Evolutionary conservation across 2,888 invertebrate genomes (phyloP).

Genomic region (Lithophane socia): DNA sequence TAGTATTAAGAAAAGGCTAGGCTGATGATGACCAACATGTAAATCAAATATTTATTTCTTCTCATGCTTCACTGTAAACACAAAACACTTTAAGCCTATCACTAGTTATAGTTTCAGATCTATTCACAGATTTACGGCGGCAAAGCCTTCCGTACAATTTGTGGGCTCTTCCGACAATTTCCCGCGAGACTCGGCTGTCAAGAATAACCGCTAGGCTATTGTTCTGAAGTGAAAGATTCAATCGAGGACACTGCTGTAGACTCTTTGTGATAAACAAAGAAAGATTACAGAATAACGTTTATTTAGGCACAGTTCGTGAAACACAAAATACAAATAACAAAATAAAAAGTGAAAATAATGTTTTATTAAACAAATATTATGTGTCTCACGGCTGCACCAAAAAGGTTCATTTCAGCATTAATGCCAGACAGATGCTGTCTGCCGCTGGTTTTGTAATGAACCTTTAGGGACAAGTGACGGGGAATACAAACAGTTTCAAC

Average conservation of each 20-base stretch:
- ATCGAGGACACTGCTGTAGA: neutral
- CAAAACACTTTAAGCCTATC: neutral
- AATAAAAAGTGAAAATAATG: too few species aligned
- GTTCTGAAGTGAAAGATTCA: constrained; percentile 14
- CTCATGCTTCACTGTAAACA: neutral
- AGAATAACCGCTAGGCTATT: constrained; percentile 31
- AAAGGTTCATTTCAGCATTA: too few species aligned
- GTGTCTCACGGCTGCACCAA: too few species aligned
- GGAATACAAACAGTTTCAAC: too few species aligned
- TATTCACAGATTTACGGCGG: constrained; percentile 4
- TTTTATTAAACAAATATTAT: too few species aligned
- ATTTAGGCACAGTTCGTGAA: too few species aligned
- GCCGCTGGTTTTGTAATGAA: too few species aligned
- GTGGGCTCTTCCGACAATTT: constrained; percentile 54
- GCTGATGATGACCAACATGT: neutral
- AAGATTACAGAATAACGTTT: too few species aligned
- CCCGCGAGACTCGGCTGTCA: constrained; percentile 55
- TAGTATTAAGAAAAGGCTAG: neutral
- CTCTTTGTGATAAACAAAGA: neutral
- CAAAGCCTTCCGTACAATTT: constrained; percentile 8
- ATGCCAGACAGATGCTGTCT: too few species aligned
- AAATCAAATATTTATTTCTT: neutral
- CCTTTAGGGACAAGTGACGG: too few species aligned
- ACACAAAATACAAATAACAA: too few species aligned
- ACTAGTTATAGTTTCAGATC: neutral